phyloP scores from a whole-genome alignment of 1,140 invertebrate species.

The Melipona quadrifasciata region DNA sequence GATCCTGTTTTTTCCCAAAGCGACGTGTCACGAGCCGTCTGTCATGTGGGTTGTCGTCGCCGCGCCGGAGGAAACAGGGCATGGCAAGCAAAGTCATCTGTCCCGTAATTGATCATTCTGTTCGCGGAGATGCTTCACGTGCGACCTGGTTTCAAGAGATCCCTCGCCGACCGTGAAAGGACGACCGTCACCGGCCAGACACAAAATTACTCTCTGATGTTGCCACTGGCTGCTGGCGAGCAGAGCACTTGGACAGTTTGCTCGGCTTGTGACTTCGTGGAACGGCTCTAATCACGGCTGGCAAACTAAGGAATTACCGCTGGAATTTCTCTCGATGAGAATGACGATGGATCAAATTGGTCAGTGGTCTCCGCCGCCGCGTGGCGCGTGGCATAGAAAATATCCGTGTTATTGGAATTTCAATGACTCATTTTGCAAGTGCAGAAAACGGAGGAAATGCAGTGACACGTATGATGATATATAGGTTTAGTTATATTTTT shows the following conservation, averaged over 20 bases:
- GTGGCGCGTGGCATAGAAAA: too few relatives aligned
- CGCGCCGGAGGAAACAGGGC: constrained; percentile 61
- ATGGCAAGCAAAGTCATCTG: constrained; percentile 51
- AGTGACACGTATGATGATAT: too few relatives aligned
- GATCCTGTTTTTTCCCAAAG: constrained; percentile 6
- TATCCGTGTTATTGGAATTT: too few relatives aligned
- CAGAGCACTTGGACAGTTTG: not conserved
- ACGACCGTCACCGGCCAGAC: constrained; percentile 20
- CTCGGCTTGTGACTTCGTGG: not conserved
- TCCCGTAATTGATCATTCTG: constrained; percentile 52
- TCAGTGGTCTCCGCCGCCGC: not conserved
- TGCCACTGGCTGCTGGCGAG: not conserved
- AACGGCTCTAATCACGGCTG: not conserved
- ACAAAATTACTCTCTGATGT: constrained; percentile 9
- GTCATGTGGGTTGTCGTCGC: constrained; percentile 55
- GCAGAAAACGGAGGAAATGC: too few relatives aligned
- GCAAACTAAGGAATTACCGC: not conserved
- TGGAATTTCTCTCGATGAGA: not conserved
- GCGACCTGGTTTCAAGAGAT: constrained; percentile 64
- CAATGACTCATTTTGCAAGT: too few relatives aligned
- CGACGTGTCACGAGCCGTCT: constrained; percentile 52
- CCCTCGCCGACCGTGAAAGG: constrained; percentile 42
- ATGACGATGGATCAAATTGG: not conserved
- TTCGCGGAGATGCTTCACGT: constrained; percentile 55
- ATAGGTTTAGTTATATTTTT: too few relatives aligned